phyloP scores from a whole-genome alignment of 2,113 vertebrate species.

The Leucoraja erinaceus region DNA sequence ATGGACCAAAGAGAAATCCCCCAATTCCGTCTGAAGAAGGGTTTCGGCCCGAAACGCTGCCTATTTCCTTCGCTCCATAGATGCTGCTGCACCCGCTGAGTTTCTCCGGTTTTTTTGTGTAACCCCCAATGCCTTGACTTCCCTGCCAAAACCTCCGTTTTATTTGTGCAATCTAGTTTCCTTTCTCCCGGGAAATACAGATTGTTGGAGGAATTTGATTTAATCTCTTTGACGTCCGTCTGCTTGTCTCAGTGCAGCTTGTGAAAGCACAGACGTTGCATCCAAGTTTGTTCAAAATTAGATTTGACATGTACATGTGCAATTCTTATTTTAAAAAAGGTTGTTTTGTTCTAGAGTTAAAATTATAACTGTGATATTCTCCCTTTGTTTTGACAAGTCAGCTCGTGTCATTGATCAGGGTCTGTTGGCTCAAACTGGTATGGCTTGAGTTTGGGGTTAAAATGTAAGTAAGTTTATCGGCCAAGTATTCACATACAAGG shows the following conservation, averaged over 20 bases:
- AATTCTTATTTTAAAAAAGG: background rate
- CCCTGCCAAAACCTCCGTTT: too few relatives aligned
- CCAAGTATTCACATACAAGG: too few relatives aligned
- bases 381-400: background rate
- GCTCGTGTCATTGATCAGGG: background rate
- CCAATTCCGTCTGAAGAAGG: too few relatives aligned
- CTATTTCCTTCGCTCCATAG: too few relatives aligned
- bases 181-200: background rate
- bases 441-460: background rate
- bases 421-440: background rate
- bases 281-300: background rate
- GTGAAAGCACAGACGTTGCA: background rate
- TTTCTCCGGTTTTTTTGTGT: too few relatives aligned
- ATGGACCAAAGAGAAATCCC: background rate
- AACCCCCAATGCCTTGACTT: background rate
- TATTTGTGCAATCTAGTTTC: background rate
- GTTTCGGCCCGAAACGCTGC: too few relatives aligned
- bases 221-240: background rate
- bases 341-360: background rate
- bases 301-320: background rate
- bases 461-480: too few relatives aligned
- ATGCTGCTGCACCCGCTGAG: too few relatives aligned
- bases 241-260: background rate
- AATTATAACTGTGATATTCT: background rate
- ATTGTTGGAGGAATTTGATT: background rate